Evolutionary conservation across 1,140 invertebrate genomes (phyloP), one percentile per base, ranked within the genome.

Genomic region (Drosophila tropicalis): DNA sequence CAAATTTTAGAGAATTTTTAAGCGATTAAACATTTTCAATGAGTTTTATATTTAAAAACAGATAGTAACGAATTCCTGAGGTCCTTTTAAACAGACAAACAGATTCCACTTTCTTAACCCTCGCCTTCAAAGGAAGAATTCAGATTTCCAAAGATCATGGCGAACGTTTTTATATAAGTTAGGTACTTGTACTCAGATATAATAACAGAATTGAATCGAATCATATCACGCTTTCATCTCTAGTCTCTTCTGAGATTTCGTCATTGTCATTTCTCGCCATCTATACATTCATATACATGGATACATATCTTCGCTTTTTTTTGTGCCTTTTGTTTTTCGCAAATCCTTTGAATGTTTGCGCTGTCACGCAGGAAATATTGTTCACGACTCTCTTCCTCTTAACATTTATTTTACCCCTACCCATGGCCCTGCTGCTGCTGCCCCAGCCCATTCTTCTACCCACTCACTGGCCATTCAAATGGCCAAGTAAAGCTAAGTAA

Each of bases 291-390:
- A 22, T 12, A 12, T 51, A 51, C 3, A 51, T 22, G 19, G 9
- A 47, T 19, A 51, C 15, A 62, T 71, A 44, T 70, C 66, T 76
- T 71, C 63, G 77, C n/a, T 60, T 2, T 65, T 29, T 47, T n/a
- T 44, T 17, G 61, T 55, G 69, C 60, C 62, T 79, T 77, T 78
- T 62, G 32, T 72, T 71, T 78, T 87, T 87, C 67, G 84, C 84
- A 89, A 89, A 89, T 89, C 84, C 84, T 89, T 89, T 81, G 13
- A 81, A 81, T 89, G 85, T 89, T 89, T 89, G 81, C 84, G 84
- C 55, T 74, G 85, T 73, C 84, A 89, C 84, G 84, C 70, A 89
- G 63, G 73, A 74, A 76, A 85, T 81, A 70, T 72, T 62, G 76
- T 76, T 61, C 66, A 70, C 60, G 60, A 54, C 60, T 56, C 57